phyloP scores from a whole-genome alignment of 30 jellyfish, hydroid and myxozoan genomes.

The Morbakka virulenta region DNA sequence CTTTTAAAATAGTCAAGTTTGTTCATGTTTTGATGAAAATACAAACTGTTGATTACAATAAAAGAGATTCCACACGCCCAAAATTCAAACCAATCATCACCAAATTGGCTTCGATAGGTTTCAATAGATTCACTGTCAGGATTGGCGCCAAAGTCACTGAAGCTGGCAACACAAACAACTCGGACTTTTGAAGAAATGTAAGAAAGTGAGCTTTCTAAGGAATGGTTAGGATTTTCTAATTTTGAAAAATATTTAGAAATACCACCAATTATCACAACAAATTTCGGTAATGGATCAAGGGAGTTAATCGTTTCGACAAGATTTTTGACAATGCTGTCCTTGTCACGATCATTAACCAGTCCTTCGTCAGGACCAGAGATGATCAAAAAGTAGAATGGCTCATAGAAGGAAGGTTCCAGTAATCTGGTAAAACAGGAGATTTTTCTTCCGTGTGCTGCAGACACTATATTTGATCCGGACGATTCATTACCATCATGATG shows the following conservation, averaged over 20 bases:
- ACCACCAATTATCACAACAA: slow-evolving; percentile 56
- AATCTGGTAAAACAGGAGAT: slow-evolving; percentile 50
- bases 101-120: slow-evolving; percentile 16
- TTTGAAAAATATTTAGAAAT: neutral
- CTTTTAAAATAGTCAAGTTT: neutral
- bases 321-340: neutral
- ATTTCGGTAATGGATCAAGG: slow-evolving; percentile 51
- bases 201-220: slow-evolving; percentile 18
- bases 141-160: slow-evolving; percentile 21
- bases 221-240: neutral
- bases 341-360: neutral
- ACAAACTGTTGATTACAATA: slow-evolving; percentile 43
- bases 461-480: neutral
- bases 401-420: slow-evolving; percentile 51
- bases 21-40: neutral
- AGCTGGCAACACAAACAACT: slow-evolving; percentile 42
- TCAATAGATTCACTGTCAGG: slow-evolving; percentile 14
- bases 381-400: slow-evolving; percentile 49
- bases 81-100: slow-evolving; percentile 76
- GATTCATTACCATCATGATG: slow-evolving; percentile 11
- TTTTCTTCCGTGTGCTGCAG: slow-evolving; percentile 31
- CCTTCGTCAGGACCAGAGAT: slow-evolving; percentile 18
- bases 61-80: slow-evolving; percentile 74
- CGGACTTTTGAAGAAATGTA: slow-evolving; percentile 12
- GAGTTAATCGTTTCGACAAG: slow-evolving; percentile 9